Evolutionary conservation across 2,888 invertebrate species (phyloP).

Genomic region (Nasonia oneida): DNA sequence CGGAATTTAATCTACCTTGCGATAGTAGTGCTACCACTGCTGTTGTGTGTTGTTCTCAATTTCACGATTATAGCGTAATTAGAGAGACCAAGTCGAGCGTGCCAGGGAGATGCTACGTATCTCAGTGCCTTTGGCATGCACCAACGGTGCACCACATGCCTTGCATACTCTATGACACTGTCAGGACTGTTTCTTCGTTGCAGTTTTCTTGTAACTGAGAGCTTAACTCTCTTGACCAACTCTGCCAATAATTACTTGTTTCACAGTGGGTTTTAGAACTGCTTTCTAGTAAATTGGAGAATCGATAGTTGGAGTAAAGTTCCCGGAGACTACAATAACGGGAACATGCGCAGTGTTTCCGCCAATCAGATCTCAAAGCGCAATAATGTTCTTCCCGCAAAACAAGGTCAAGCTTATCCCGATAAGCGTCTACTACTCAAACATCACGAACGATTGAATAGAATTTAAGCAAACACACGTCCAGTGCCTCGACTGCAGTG

Average conservation of each 20-base stretch:
- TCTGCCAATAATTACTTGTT: too few relatives aligned
- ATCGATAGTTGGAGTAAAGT: too few relatives aligned
- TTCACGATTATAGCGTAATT: constrained; percentile 54
- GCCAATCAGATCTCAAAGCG: background rate
- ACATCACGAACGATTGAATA: background rate
- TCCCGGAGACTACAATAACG: too few relatives aligned
- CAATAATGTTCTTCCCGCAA: background rate
- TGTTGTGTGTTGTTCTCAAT: constrained; percentile 50
- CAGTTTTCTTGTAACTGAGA: background rate
- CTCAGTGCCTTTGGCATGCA: background rate
- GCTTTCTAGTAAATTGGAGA: too few relatives aligned
- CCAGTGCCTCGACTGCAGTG: constrained; percentile 56
- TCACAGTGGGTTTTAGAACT: too few relatives aligned
- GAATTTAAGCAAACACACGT: background rate
- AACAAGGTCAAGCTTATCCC: constrained; percentile 27
- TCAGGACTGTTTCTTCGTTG: background rate
- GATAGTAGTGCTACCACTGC: constrained; percentile 4
- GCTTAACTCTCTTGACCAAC: too few relatives aligned
- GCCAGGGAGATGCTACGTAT: constrained; percentile 48
- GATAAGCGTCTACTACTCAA: background rate
- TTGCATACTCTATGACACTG: background rate
- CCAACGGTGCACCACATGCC: background rate
- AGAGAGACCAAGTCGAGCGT: constrained; percentile 29
- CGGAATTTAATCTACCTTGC: constrained; percentile 63
- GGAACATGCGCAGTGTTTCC: background rate